Conservation (phyloP, 2,888 invertebrate species). For the Ophion obscuratus region DNA sequence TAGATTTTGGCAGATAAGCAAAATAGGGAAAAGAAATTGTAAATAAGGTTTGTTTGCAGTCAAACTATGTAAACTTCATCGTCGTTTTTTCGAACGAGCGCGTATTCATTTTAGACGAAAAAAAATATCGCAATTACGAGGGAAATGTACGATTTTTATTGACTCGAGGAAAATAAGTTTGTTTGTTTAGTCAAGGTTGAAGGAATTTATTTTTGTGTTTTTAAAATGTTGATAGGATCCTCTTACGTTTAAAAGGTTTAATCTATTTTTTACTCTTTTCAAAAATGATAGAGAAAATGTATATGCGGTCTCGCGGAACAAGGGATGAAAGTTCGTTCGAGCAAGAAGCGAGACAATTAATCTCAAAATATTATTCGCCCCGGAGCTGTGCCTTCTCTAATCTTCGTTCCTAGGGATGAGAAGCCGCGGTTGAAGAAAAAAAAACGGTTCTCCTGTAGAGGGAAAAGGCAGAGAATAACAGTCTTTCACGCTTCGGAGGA, state of each 20-base stretch:
- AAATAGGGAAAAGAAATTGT: too few relatives aligned
- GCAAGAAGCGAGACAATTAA: constrained; percentile 5
- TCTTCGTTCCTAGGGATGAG: not conserved
- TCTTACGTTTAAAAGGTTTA: not conserved
- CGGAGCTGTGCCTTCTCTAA: constrained; percentile 14
- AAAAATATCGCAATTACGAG: too few relatives aligned
- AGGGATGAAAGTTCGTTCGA: not conserved
- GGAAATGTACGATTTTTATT: too few relatives aligned
- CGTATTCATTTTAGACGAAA: too few relatives aligned
- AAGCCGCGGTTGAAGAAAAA: not conserved
- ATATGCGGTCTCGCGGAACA: not conserved
- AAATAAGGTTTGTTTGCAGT: too few relatives aligned
- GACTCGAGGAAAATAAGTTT: too few relatives aligned
- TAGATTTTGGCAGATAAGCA: too few relatives aligned
- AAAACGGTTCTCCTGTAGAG: not conserved
- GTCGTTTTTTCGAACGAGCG: too few relatives aligned
- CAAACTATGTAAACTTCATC: too few relatives aligned
- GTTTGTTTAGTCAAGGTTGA: too few relatives aligned
- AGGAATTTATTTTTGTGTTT: not conserved
- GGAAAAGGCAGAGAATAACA: not conserved
- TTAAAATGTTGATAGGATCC: not conserved
- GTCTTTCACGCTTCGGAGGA: not conserved
- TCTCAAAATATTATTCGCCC: constrained; percentile 6
- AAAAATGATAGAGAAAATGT: not conserved
- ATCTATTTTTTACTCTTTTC: not conserved